These are phyloP conservation scores for Corvus hawaiiensis DNA, from an alignment of 2,113 vertebrate species.

Conservation along the genomic window DNA sequence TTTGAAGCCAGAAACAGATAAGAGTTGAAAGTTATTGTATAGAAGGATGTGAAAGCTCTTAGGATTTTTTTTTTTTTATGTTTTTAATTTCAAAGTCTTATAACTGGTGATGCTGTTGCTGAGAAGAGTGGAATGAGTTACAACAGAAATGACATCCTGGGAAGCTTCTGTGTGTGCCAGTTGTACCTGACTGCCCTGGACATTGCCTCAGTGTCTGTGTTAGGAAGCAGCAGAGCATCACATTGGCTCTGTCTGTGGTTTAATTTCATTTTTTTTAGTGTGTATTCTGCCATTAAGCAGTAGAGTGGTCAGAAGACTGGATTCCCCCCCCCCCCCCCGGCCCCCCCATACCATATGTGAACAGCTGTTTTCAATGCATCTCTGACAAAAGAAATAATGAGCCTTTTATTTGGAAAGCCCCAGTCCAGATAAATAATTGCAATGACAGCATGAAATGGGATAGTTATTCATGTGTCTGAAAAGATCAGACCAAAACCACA, in stretches of 20 bases:
- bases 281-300: neutral
- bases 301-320: neutral
- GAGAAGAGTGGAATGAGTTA: neutral
- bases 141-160: neutral
- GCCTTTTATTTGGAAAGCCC: slow-evolving; percentile 34
- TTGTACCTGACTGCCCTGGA: neutral
- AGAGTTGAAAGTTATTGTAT: slow-evolving; percentile 2
- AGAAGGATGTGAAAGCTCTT: neutral
- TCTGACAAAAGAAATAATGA: slow-evolving; percentile 50
- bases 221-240: neutral
- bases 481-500: slow-evolving; percentile 25
- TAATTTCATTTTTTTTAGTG: neutral
- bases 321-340: neutral
- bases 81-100: neutral
- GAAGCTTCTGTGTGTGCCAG: neutral
- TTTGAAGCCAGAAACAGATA: neutral
- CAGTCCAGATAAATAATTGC: slow-evolving; percentile 43
- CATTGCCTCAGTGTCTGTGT: neutral
- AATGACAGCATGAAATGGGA: slow-evolving; percentile 54
- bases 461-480: slow-evolving; percentile 48
- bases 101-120: neutral
- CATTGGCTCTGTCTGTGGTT: neutral
- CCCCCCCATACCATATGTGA: neutral
- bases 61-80: neutral
- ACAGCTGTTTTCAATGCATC: slow-evolving; percentile 23